Evolutionary conservation across 2,797 vertebrate species (phyloP).

Genomic region (Anabas testudineus): DNA sequence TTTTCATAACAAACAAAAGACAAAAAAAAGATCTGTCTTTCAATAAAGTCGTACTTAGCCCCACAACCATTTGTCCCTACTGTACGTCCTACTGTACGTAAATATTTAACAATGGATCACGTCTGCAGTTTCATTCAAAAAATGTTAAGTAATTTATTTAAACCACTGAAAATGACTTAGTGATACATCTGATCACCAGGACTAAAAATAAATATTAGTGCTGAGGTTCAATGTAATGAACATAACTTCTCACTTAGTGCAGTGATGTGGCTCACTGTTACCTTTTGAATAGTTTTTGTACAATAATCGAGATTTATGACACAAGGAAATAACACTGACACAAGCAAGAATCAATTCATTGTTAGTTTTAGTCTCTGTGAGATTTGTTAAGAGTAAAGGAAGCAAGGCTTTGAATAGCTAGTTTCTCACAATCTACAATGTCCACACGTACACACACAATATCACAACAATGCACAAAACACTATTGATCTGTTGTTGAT

Average conservation of each 20-base stretch:
- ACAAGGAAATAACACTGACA: not conserved
- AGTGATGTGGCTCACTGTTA: no score
- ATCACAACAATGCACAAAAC: conserved; percentile 16
- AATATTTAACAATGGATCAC: conserved; percentile 1
- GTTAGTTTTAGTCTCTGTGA: not conserved
- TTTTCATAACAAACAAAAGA: not conserved
- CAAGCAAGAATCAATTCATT: not conserved
- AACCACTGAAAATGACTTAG: not conserved
- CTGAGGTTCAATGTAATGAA: not conserved
- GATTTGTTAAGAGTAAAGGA: not conserved
- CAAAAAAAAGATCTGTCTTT: no score
- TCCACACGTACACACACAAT: not conserved
- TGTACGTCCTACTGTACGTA: not conserved
- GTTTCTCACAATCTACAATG: not conserved
- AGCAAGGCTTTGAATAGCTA: conserved; percentile 5
- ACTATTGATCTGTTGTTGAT: conserved; percentile 13
- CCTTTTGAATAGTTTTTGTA: not conserved
- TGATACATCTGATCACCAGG: not conserved
- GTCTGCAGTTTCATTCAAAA: not conserved
- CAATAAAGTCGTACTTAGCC: not conserved
- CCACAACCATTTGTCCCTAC: not conserved
- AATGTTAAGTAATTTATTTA: not conserved
- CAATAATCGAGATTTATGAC: not conserved
- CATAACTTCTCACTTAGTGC: no score
- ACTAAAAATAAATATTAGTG: not conserved